Percentiles rank a stretch among this genome's conserved stretches.
phyloP scores from a whole-genome alignment of 2,888 invertebrate species.

The Amphipoea oculea region DNA sequence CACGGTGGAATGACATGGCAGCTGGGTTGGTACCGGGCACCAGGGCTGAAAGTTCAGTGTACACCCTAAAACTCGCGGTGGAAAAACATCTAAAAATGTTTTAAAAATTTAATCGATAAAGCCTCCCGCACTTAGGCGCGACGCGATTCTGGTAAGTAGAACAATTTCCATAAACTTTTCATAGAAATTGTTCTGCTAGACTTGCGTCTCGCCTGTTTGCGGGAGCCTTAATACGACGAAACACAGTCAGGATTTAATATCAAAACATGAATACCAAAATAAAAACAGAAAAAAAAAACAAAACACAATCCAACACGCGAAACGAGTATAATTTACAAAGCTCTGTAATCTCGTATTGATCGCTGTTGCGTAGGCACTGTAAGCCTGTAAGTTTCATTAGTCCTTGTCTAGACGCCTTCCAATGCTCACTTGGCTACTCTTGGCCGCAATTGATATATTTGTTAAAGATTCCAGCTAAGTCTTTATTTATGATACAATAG shows the following conservation, averaged over 20 bases:
- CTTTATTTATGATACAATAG: conserved; percentile 27
- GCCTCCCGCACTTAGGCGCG: neutral
- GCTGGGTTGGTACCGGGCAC: neutral
- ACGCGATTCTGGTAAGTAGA: neutral
- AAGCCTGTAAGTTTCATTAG: conserved; percentile 37
- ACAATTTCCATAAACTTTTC: neutral
- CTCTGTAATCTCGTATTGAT: conserved; percentile 52
- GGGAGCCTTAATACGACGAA: neutral
- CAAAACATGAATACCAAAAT: neutral
- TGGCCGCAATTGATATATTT: conserved; percentile 32
- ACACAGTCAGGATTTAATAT: conserved; percentile 1
- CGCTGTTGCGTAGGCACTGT: conserved; percentile 19
- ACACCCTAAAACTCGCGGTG: neutral
- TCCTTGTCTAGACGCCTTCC: conserved; percentile 30
- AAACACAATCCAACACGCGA: conserved; percentile 14
- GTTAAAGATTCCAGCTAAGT: conserved; percentile 1
- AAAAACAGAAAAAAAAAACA: neutral
- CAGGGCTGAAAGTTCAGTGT: neutral
- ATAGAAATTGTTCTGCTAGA: neutral
- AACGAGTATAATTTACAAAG: conserved; percentile 32
- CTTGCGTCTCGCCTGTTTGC: neutral
- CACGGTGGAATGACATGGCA: too few species aligned
- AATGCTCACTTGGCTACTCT: conserved; percentile 17
- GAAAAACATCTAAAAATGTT: neutral
- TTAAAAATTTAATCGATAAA: neutral